phyloP scores from a whole-genome alignment of 2,888 invertebrate genomes.

The Ennomos erosarius region DNA sequence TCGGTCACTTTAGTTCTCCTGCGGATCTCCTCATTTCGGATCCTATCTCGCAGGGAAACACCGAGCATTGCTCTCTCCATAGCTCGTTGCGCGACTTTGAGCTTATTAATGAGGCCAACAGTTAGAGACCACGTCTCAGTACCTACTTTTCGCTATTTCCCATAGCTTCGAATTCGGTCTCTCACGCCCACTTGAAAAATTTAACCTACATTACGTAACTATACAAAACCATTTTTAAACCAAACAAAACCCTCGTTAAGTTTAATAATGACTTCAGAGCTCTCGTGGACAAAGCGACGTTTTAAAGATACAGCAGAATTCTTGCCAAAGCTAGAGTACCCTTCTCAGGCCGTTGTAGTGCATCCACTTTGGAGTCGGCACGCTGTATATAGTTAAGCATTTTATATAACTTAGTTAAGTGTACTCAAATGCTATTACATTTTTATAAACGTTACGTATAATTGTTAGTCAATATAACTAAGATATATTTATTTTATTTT shows the following conservation, averaged over 20 bases:
- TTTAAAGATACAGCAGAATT: constrained; percentile 79
- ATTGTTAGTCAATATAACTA: background rate
- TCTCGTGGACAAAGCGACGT: constrained; percentile 72
- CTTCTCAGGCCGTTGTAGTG: constrained; percentile 38
- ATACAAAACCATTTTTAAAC: background rate
- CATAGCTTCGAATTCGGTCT: too few relatives aligned
- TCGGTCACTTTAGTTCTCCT: too few relatives aligned
- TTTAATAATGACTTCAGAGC: constrained; percentile 75
- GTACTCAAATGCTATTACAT: background rate
- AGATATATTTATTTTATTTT: too few relatives aligned
- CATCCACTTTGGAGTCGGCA: constrained; percentile 21
- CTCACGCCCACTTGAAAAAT: too few relatives aligned
- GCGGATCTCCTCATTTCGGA: too few relatives aligned
- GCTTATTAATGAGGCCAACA: too few relatives aligned
- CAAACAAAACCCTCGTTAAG: constrained; percentile 62
- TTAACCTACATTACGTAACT: too few relatives aligned
- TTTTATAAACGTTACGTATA: background rate
- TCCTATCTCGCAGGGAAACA: too few relatives aligned
- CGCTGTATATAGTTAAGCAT: constrained; percentile 58
- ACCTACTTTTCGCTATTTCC: too few relatives aligned
- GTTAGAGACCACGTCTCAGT: too few relatives aligned
- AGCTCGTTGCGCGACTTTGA: too few relatives aligned
- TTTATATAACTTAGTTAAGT: constrained; percentile 53
- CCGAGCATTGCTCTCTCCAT: too few relatives aligned
- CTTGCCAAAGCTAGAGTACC: constrained; percentile 76